Percentiles rank a stretch among this genome's conserved stretches.
Conservation (phyloP, 2,888 invertebrate species). For the Ephialtes manifestator region DNA sequence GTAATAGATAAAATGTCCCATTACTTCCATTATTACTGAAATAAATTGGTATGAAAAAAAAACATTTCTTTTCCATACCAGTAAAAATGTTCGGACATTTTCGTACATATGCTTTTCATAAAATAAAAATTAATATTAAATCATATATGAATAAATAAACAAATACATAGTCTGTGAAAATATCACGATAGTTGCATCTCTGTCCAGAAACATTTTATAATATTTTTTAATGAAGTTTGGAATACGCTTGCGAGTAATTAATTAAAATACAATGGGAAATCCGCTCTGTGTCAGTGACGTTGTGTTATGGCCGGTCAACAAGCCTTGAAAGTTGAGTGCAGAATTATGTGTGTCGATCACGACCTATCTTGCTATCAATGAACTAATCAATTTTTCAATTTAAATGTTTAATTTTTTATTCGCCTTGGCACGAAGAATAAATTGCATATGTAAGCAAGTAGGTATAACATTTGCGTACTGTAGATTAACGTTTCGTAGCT, state of each 20-base stretch:
- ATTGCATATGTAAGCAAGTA: background rate
- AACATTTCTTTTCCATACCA: background rate
- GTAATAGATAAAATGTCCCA: too few relatives aligned
- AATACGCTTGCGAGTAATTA: background rate
- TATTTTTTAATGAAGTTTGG: background rate
- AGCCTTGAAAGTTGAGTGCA: background rate
- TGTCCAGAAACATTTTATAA: too few relatives aligned
- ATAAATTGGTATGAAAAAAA: too few relatives aligned
- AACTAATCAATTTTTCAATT: slow-evolving; percentile 3
- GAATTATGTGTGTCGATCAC: background rate
- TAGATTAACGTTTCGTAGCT: background rate
- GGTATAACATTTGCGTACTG: background rate
- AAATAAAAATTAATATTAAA: too few relatives aligned
- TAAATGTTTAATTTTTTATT: background rate
- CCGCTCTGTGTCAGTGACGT: background rate
- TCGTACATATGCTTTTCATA: too few relatives aligned
- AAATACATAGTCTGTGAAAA: too few relatives aligned
- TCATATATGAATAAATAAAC: too few relatives aligned
- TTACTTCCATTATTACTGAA: too few relatives aligned
- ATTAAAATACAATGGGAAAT: background rate
- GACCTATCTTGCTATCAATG: slow-evolving; percentile 1
- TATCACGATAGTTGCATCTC: too few relatives aligned
- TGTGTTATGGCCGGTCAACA: background rate
- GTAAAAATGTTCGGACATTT: background rate
- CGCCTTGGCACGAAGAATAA: background rate